Evolutionary conservation across 2,113 vertebrate species (phyloP).

Genomic region (Alligator mississippiensis): DNA sequence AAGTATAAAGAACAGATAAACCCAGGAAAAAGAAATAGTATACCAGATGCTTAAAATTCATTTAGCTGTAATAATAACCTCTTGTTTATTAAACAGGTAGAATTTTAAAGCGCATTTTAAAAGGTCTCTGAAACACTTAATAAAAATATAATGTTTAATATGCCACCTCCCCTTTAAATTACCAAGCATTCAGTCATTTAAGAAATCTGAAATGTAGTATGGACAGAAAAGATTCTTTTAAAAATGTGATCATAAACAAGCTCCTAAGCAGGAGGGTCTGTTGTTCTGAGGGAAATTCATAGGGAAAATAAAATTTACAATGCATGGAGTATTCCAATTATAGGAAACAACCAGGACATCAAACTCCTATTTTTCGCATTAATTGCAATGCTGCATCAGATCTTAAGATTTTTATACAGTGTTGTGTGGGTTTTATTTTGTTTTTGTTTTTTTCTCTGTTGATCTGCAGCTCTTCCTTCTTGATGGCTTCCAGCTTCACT

Average conservation of each 20-base stretch:
- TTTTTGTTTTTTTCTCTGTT: slow-evolving; percentile 25
- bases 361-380: slow-evolving; percentile 3
- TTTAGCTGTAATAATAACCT: neutral
- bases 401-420: neutral
- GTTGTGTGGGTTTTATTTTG: neutral
- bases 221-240: neutral
- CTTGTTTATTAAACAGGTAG: neutral
- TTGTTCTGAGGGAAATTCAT: neutral
- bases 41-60: neutral
- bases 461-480: neutral
- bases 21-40: neutral
- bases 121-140: no score
- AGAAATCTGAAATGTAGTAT: neutral
- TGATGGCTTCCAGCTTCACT: neutral
- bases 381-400: neutral
- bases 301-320: neutral
- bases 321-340: neutral
- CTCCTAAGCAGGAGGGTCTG: neutral
- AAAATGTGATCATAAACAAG: neutral
- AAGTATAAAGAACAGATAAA: neutral
- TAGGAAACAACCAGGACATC: neutral
- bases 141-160: no score
- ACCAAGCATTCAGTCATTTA: neutral
- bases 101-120: neutral
- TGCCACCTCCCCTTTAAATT: neutral